phyloP scores from a whole-genome alignment of 2,113 vertebrate genomes.

The Paedocypris sp. region DNA sequence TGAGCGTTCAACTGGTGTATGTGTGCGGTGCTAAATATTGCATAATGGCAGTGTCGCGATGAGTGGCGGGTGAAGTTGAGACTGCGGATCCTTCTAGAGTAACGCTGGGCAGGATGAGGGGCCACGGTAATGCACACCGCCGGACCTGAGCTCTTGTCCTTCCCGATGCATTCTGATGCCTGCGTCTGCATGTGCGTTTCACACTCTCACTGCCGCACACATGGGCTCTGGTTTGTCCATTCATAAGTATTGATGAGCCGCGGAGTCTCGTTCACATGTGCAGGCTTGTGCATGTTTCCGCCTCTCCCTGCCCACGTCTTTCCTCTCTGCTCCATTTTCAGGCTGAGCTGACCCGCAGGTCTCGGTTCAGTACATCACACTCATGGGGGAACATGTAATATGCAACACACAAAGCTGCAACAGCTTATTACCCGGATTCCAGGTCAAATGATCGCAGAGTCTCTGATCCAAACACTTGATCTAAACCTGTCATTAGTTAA shows the following conservation, averaged over 20 bases:
- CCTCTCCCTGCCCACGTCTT: neutral
- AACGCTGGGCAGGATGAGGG: conserved; percentile 34
- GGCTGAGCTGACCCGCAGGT: neutral
- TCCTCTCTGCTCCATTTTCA: neutral
- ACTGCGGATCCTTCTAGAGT: conserved; percentile 38
- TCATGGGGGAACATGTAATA: neutral
- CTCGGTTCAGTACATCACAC: neutral
- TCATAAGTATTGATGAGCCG: neutral
- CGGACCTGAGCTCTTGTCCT: conserved; percentile 22
- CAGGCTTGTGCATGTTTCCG: neutral
- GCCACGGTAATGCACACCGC: conserved; percentile 34
- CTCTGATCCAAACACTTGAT: conserved; percentile 7
- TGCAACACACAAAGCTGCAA: neutral
- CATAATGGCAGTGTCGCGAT: conserved; percentile 32
- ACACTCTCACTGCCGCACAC: neutral
- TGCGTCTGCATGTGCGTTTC: conserved; percentile 13
- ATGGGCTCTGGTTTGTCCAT: neutral
- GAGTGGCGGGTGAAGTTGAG: conserved; percentile 38
- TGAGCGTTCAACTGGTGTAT: conserved; percentile 11
- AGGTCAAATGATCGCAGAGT: conserved; percentile 5
- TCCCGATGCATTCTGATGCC: neutral
- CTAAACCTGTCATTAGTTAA: conserved; percentile 13
- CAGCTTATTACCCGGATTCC: neutral
- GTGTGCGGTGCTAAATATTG: conserved; percentile 33
- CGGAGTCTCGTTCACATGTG: neutral